A percentile compares a stretch with the other conserved stretches of the same genome.
Evolutionary conservation across 1,140 invertebrate genomes (phyloP).

Genomic region (Bombus waltoni): DNA sequence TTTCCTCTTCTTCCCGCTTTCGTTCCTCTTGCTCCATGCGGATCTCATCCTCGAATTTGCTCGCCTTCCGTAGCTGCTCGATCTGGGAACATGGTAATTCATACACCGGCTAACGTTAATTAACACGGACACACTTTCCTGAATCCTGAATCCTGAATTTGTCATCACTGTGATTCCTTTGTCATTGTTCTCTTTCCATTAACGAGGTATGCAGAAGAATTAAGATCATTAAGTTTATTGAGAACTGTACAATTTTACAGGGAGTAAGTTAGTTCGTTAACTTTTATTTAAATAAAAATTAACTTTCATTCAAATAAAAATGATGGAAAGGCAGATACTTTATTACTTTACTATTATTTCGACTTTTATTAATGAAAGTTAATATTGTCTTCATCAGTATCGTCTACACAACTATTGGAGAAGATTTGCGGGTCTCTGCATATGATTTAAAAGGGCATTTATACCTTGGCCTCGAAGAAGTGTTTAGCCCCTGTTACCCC

Average conservation of each 20-base stretch:
- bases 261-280: neutral
- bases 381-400: too few species aligned
- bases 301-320: neutral
- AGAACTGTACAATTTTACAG: neutral
- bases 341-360: neutral
- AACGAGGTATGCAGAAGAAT: neutral
- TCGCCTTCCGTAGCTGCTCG: slow-evolving; percentile 89
- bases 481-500: slow-evolving; percentile 94
- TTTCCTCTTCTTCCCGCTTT: slow-evolving; percentile 90
- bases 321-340: neutral
- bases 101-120: slow-evolving; percentile 33
- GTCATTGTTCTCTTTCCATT: neutral
- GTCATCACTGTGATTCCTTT: neutral
- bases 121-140: slow-evolving; percentile 45
- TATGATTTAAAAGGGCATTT: neutral
- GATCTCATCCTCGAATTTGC: slow-evolving; percentile 94
- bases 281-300: neutral
- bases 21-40: slow-evolving; percentile 93
- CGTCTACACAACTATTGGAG: too few species aligned
- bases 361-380: too few species aligned
- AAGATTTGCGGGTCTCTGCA: too few species aligned
- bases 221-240: neutral
- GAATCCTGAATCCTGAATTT: neutral
- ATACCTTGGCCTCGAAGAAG: slow-evolving; percentile 96
- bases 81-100: slow-evolving; percentile 83